phyloP scores from a whole-genome alignment of 2,888 invertebrate genomes.

The Dinocampus coccinellae region DNA sequence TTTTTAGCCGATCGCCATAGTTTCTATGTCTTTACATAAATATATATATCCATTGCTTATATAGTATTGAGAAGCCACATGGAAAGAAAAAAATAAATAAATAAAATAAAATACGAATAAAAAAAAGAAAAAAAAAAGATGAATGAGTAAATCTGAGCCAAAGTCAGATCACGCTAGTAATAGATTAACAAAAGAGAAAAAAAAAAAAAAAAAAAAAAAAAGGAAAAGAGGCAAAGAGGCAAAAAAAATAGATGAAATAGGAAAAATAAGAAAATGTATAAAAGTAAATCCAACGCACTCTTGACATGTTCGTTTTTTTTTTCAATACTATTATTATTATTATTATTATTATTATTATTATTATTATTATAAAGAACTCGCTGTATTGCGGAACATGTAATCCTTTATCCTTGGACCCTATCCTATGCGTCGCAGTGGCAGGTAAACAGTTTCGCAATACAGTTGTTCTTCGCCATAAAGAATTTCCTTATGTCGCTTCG shows the following conservation, averaged over 20 bases:
- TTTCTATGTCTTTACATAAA: conserved; percentile 55
- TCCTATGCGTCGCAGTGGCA: conserved; percentile 53
- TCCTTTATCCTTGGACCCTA: conserved; percentile 65
- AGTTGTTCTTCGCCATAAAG: conserved; percentile 58
- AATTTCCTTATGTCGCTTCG: conserved; percentile 60
- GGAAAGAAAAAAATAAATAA: not conserved
- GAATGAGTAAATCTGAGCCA: not conserved
- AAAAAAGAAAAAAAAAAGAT: not conserved
- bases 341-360: no score
- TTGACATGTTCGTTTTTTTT: not conserved
- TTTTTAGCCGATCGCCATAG: conserved; percentile 42
- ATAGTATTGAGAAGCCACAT: not conserved
- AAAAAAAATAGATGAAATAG: not conserved
- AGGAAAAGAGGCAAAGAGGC: not conserved
- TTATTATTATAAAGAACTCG: conserved; percentile 30
- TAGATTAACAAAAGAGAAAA: not conserved
- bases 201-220: not conserved
- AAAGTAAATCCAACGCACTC: not conserved
- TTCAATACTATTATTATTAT: no score
- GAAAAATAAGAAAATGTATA: not conserved
- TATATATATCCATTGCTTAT: not conserved
- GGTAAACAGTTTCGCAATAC: conserved; percentile 66
- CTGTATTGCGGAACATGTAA: conserved; percentile 52
- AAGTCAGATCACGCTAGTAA: not conserved
- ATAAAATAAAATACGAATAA: not conserved